These are phyloP conservation scores for Tetragnatha versicolor DNA, from an alignment of 1,140 invertebrate genomes.

Conservation along the genomic window DNA sequence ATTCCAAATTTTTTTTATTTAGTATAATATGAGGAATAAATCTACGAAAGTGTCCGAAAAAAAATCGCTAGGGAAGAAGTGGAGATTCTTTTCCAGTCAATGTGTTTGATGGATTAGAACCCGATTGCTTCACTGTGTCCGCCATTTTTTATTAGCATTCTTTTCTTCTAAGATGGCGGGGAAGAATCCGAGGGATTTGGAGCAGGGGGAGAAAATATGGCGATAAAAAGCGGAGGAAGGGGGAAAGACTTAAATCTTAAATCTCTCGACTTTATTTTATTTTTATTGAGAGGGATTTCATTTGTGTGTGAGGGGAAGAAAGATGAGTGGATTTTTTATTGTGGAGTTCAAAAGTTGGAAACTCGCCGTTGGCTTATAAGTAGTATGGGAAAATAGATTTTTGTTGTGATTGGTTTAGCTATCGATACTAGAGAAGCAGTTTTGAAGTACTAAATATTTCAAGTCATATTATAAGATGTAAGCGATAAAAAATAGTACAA, in stretches of 20 bases:
- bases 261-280: not conserved
- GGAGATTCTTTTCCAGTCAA: slow-evolving; percentile 6
- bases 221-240: not conserved
- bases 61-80: not conserved
- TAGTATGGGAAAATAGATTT: too few relatives aligned
- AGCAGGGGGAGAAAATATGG: not conserved
- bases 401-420: too few relatives aligned
- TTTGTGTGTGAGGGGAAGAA: not conserved
- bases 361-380: not conserved
- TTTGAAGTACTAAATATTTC: too few relatives aligned
- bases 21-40: too few relatives aligned
- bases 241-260: not conserved
- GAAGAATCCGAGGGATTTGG: not conserved
- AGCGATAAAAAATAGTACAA: too few relatives aligned
- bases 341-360: not conserved
- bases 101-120: slow-evolving; percentile 9
- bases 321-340: not conserved
- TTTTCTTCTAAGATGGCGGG: too few relatives aligned
- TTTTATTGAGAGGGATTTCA: not conserved
- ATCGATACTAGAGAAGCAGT: too few relatives aligned
- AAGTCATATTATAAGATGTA: too few relatives aligned
- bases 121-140: not conserved
- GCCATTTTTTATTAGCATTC: too few relatives aligned
- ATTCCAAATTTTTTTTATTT: too few relatives aligned
- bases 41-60: not conserved